A percentile compares a stretch with the other conserved stretches of the same genome.
Conservation (phyloP, 2,113 vertebrate species). For the Strix uralensis region DNA sequence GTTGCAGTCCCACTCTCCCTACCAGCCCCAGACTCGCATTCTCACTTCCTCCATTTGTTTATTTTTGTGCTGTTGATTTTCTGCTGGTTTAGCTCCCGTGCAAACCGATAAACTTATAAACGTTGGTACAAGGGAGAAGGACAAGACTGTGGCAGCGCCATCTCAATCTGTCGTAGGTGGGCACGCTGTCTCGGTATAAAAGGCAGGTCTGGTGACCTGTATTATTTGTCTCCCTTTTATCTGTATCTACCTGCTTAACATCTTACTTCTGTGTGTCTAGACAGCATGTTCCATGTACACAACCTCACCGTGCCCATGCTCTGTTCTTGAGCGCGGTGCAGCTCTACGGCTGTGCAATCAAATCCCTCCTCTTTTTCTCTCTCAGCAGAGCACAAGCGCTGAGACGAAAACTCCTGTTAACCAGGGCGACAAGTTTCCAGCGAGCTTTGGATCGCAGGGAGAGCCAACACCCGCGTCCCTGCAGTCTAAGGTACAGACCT, state of each 20-base stretch:
- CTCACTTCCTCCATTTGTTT: background rate
- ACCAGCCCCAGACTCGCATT: background rate
- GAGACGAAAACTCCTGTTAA: background rate
- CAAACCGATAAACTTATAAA: background rate
- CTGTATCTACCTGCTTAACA: background rate
- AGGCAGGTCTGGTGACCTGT: background rate
- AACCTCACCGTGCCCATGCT: background rate
- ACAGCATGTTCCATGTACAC: background rate
- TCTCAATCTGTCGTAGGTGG: background rate
- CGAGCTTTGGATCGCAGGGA: background rate
- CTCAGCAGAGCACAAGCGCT: background rate
- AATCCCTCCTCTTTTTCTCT: background rate
- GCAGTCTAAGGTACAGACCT: background rate
- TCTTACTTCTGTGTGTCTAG: background rate
- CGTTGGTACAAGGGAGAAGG: background rate
- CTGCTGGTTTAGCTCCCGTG: background rate
- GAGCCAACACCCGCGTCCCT: background rate
- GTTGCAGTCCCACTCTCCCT: background rate
- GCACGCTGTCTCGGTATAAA: fast-evolving
- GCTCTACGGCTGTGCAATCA: fast-evolving
- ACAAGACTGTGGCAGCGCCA: background rate
- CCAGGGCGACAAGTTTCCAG: background rate
- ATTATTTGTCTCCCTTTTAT: background rate
- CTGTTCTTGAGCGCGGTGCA: background rate
- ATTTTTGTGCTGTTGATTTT: background rate